Conservation (phyloP, 2,797 vertebrate species). For the Protonibea diacanthus region DNA sequence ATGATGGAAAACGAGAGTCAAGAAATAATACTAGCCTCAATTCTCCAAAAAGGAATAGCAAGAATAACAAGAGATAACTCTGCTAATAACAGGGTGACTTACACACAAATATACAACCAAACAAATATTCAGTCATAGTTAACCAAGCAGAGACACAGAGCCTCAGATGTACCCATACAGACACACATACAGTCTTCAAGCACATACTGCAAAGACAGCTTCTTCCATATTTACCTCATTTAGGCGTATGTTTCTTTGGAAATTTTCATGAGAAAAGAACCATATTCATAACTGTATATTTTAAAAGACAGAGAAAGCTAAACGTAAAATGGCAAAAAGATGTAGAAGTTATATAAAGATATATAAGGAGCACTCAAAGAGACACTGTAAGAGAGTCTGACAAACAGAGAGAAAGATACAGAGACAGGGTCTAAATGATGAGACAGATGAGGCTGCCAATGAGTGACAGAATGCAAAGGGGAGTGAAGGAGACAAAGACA, state of each 20-base stretch:
- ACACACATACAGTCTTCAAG: background rate
- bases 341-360: background rate
- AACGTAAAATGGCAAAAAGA: background rate
- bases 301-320: background rate
- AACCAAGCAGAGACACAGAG: conserved; percentile 11
- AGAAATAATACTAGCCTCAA: conserved; percentile 29
- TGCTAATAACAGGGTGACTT: conserved; percentile 46
- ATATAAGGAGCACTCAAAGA: conserved; percentile 3
- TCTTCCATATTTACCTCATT: background rate
- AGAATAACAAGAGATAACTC: conserved; percentile 49
- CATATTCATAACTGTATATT: background rate
- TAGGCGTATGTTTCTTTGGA: background rate
- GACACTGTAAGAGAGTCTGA: conserved; percentile 14
- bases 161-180: background rate
- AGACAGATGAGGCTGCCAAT: conserved; percentile 59
- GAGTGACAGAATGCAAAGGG: conserved; percentile 67
- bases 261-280: background rate
- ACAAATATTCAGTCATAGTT: conserved; percentile 1
- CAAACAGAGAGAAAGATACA: conserved; percentile 28
- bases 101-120: conserved; percentile 4
- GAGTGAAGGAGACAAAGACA: conserved; percentile 44
- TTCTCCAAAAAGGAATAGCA: conserved; percentile 31
- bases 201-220: too few species aligned
- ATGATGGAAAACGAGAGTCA: conserved; percentile 25
- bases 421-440: conserved; percentile 55